Percentiles rank a stretch among this genome's conserved stretches.
These are phyloP conservation scores for Gambusia affinis DNA, from an alignment of 2,113 vertebrate species.

Conservation along the genomic window DNA sequence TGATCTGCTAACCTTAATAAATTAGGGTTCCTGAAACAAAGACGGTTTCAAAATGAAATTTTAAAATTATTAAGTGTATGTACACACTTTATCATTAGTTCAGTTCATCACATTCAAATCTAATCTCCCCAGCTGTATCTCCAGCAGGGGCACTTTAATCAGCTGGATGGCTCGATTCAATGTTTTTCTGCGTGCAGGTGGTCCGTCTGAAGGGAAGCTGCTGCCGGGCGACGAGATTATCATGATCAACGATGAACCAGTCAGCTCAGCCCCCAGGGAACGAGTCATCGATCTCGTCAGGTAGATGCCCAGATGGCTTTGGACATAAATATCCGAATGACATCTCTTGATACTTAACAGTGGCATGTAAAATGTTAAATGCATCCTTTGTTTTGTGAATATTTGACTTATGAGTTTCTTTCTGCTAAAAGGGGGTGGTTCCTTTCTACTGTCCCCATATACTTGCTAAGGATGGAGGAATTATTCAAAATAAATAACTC, in stretches of 20 bases:
- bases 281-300: slow-evolving; percentile 98
- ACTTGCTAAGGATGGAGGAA: not conserved
- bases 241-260: slow-evolving; percentile 96
- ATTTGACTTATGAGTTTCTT: too few species aligned
- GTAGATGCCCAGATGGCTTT: slow-evolving; percentile 66
- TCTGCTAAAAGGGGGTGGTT: too few species aligned
- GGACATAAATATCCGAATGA: not conserved
- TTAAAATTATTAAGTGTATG: not conserved
- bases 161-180: not conserved
- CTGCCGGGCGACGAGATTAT: slow-evolving; percentile 97
- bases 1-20: too few species aligned
- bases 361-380: too few species aligned
- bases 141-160: not conserved
- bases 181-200: slow-evolving; percentile 78
- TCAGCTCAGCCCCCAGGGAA: slow-evolving; percentile 92
- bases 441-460: not conserved
- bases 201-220: slow-evolving; percentile 95
- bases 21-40: too few species aligned
- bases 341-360: not conserved
- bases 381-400: too few species aligned
- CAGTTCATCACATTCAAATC: not conserved
- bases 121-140: not conserved
- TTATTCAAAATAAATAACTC: not conserved
- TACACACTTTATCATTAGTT: not conserved
- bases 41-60: too few species aligned